Conservation (phyloP, 2,113 vertebrate species). For the Malurus melanocephalus region DNA sequence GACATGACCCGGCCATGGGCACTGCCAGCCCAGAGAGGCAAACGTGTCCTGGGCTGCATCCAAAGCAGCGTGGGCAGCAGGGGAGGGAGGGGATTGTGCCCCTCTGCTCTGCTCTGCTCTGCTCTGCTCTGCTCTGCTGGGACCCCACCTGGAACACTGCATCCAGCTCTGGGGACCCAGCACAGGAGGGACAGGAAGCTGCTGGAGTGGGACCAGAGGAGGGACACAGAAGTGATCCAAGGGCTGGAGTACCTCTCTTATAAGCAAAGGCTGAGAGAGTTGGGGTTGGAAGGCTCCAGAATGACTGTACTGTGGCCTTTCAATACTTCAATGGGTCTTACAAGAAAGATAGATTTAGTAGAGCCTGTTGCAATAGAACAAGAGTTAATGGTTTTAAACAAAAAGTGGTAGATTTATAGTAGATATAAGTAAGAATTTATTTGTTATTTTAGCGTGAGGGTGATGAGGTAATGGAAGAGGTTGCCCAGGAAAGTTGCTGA, state of each 20-base stretch:
- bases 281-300: not conserved
- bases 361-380: not conserved
- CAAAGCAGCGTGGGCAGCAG: not conserved
- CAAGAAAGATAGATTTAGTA: not conserved
- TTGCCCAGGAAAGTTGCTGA: rapidly evolving
- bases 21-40: not conserved
- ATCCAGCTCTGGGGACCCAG: not conserved
- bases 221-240: not conserved
- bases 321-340: not conserved
- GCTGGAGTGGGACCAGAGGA: rapidly evolving
- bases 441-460: not conserved
- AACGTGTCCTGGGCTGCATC: not conserved
- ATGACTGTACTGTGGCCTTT: not conserved
- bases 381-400: not conserved
- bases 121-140: rapidly evolving
- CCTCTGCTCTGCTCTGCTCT: not conserved
- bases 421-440: not conserved
- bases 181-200: rapidly evolving
- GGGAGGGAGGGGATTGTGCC: not conserved
- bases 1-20: not conserved
- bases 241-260: not conserved
- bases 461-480: not conserved
- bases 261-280: not conserved
- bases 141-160: not conserved
- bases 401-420: not conserved